A percentile compares a stretch with the other conserved stretches of the same genome.
These are phyloP conservation scores for Cichladusa arquata DNA, from an alignment of 2,113 vertebrate genomes.

Conservation along the genomic window DNA sequence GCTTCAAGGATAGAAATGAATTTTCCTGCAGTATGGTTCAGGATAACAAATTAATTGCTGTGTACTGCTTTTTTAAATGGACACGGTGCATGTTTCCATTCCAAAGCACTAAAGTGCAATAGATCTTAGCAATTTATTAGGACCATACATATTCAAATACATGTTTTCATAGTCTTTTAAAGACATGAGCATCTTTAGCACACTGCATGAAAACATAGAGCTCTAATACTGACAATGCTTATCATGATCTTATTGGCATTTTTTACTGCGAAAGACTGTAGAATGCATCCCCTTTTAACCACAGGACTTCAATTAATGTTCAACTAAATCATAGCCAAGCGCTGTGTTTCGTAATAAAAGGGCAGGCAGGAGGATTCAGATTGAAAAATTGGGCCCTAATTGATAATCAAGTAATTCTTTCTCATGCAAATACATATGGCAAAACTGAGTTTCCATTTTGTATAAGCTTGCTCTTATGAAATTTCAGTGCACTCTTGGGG, in stretches of 20 bases:
- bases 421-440: background rate
- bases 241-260: background rate
- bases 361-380: background rate
- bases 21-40: slow-evolving; percentile 20
- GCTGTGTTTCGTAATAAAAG: background rate
- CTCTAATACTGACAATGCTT: slow-evolving; percentile 1
- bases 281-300: background rate
- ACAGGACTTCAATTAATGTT: slow-evolving; percentile 6
- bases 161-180: background rate
- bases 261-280: slow-evolving; percentile 14
- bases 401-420: slow-evolving; percentile 3
- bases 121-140: background rate
- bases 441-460: slow-evolving; percentile 2
- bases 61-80: background rate
- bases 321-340: background rate
- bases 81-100: background rate
- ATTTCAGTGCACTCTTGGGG: background rate
- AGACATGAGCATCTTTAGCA: background rate
- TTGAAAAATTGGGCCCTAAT: background rate
- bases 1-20: background rate
- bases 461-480: background rate
- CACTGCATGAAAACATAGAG: background rate
- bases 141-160: background rate
- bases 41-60: slow-evolving; percentile 12
- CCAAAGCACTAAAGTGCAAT: background rate